These are phyloP conservation scores for Lepidurus couesii DNA, from an alignment of 1,140 invertebrate species.

Conservation along the genomic window DNA sequence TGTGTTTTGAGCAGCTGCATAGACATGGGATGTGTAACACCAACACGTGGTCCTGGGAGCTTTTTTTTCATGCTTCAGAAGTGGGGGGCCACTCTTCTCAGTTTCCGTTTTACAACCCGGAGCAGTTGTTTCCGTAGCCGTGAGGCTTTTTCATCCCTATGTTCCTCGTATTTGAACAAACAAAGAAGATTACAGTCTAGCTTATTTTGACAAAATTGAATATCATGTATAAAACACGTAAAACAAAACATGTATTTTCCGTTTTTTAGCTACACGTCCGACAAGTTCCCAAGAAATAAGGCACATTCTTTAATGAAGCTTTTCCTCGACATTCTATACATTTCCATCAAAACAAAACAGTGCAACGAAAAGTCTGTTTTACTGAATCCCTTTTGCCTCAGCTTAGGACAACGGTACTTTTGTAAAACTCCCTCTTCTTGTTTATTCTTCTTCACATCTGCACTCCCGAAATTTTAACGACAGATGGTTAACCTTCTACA, in stretches of 20 bases:
- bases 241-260: background rate
- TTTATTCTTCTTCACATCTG: background rate
- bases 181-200: background rate
- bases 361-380: background rate
- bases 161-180: background rate
- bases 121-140: slow-evolving; percentile 20
- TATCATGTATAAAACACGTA: background rate
- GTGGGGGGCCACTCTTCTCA: background rate
- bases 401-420: background rate
- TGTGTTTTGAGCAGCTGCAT: background rate
- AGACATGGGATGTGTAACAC: background rate
- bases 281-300: background rate
- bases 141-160: background rate
- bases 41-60: background rate
- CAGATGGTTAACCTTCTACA: background rate
- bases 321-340: background rate
- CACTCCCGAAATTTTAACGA: background rate
- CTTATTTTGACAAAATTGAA: background rate
- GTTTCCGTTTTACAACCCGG: slow-evolving; percentile 21
- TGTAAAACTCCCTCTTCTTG: background rate
- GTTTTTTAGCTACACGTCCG: background rate
- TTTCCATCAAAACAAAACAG: background rate
- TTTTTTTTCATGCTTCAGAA: background rate
- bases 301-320: no score
- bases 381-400: background rate